Percentiles rank a stretch among this genome's conserved stretches.
These are phyloP conservation scores for Rhadina sibilatrix DNA, from an alignment of 2,113 vertebrate genomes.

Conservation along the genomic window DNA sequence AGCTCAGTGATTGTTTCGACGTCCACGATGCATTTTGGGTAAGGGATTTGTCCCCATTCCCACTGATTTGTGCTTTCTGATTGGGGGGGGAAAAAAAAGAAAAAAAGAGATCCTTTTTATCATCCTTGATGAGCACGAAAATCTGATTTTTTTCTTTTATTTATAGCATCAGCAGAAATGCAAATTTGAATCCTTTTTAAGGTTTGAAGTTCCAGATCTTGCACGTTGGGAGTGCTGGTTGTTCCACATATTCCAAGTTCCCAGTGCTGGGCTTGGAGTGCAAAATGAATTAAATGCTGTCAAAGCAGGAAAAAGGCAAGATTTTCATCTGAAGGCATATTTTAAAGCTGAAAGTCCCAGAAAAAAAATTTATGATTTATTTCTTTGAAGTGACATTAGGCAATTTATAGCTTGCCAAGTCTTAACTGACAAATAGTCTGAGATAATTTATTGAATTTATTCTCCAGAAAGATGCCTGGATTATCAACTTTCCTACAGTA, in stretches of 20 bases:
- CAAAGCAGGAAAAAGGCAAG: neutral
- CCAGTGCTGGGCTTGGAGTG: neutral
- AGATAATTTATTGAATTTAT: neutral
- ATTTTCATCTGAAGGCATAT: neutral
- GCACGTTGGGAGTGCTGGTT: neutral
- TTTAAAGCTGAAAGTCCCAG: neutral
- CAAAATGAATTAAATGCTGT: neutral
- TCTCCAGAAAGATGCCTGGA: neutral
- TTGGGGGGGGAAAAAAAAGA: neutral
- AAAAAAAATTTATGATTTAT: neutral
- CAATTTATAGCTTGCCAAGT: neutral
- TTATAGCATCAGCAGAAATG: neutral
- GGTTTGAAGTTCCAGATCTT: neutral
- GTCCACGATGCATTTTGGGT: slow-evolving; percentile 94
- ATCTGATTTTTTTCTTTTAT: neutral
- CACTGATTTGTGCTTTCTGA: neutral
- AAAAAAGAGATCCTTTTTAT: neutral
- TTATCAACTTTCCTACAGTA: neutral
- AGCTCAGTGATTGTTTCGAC: slow-evolving; percentile 86
- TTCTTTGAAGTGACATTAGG: neutral
- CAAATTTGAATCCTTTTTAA: neutral
- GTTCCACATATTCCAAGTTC: neutral
- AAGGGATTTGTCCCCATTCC: slow-evolving; percentile 50
- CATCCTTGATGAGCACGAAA: neutral
- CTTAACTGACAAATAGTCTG: neutral